These are phyloP conservation scores for Cassiopea xamachana DNA, from an alignment of 30 jellyfish, hydroid and myxozoan genomes.

Conservation along the genomic window DNA sequence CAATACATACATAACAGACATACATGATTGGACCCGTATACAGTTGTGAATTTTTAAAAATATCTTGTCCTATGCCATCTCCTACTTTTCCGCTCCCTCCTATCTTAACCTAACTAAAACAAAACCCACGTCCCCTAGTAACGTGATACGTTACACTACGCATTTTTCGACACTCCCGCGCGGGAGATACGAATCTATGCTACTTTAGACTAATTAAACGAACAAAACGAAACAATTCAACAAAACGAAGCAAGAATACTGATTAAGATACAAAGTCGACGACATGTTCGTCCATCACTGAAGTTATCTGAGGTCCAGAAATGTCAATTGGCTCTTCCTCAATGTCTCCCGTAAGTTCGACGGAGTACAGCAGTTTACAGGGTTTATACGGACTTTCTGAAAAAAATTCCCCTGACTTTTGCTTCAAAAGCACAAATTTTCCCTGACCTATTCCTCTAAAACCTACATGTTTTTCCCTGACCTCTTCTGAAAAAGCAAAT, in stretches of 20 bases:
- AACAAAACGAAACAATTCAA: constrained; percentile 1
- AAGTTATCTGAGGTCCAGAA: constrained; percentile 10
- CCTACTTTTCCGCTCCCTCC: background rate
- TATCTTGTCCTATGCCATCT: background rate
- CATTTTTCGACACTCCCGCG: background rate
- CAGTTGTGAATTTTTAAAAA: background rate
- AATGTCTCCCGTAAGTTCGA: constrained; percentile 13
- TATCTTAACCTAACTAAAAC: background rate
- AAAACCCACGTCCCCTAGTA: background rate
- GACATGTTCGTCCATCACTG: constrained; percentile 14
- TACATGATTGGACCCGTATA: no score
- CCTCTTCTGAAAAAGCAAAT: no score
- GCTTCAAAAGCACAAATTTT: no score
- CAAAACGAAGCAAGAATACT: constrained; percentile 3
- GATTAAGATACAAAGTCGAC: background rate
- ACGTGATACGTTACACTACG: background rate
- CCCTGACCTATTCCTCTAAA: no score
- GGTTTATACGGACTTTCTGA: no score
- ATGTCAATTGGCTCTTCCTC: background rate
- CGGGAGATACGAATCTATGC: constrained; percentile 12
- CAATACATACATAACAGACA: no score
- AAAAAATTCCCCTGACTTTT: no score
- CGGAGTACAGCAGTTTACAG: background rate
- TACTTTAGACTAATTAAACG: background rate
- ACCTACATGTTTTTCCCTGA: no score